phyloP scores from a whole-genome alignment of 1,140 invertebrate species.

The Drosophila pandora region DNA sequence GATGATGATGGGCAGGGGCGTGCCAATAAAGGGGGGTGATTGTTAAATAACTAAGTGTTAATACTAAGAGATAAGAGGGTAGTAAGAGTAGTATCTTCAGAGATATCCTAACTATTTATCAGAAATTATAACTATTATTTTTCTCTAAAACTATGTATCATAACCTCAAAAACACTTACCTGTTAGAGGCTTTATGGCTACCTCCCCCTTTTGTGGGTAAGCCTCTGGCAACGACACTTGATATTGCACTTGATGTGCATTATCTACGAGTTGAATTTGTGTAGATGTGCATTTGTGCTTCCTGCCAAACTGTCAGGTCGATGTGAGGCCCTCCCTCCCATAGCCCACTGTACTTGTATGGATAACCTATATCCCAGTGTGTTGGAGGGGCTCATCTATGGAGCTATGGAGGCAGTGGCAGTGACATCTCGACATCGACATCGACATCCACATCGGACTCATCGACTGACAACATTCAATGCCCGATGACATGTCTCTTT shows the following conservation, averaged over 20 bases:
- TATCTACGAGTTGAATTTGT: slow-evolving; percentile 47
- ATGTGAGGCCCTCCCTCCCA: slow-evolving; percentile 10
- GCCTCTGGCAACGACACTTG: slow-evolving; percentile 45
- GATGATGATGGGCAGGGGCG: slow-evolving; percentile 34
- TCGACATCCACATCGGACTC: slow-evolving; percentile 22
- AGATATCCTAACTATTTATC: no score
- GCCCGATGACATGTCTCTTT: slow-evolving; percentile 33
- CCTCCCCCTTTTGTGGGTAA: neutral
- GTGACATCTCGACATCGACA: slow-evolving; percentile 19
- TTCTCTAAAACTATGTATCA: no score
- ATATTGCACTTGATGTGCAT: slow-evolving; percentile 64
- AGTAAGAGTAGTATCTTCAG: no score
- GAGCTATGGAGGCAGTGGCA: neutral
- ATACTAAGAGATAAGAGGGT: no score
- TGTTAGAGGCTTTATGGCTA: neutral
- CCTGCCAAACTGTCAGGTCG: slow-evolving; percentile 39
- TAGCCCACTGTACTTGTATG: neutral
- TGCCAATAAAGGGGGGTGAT: neutral
- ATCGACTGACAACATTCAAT: slow-evolving; percentile 38
- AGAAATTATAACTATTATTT: no score
- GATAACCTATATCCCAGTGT: neutral
- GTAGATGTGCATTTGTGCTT: slow-evolving; percentile 43
- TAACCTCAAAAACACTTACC: neutral
- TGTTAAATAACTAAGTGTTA: no score
- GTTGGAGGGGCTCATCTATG: neutral